Base-by-base conservation (phyloP, 2,113 vertebrate species). In the Micronisus gabar region DNA sequence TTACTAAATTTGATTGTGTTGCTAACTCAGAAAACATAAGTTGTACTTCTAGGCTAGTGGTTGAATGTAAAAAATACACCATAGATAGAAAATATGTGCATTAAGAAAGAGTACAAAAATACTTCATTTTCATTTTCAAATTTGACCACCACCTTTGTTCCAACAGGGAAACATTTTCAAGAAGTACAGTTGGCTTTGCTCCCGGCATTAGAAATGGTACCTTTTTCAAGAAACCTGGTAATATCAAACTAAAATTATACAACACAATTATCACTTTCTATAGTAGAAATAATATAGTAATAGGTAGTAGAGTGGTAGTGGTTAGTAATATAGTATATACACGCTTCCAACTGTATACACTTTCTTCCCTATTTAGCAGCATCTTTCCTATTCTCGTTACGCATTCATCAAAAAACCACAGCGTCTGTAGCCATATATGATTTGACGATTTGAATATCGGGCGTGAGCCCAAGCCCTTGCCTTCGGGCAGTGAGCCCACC, bases 301-400 rank as follows among this genome's bases (percentile, higher is more conserved):
- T 41, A 38, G 16, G 40, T 66, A 59, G 52, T 25, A 23, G 5
- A 70, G 8, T 34, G 50, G 32, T n/a, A 30, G 29, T 3, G 38
- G 7, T 43, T 4, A 58, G 25, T 17, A 56, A 78, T 41, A 38
- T 10, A 40, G 9, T 18, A 27, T 13, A 61, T 61, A 12, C 0
- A 36, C 1, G 0, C 8, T 82, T 72, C 47, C 29, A n/a, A 26
- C 7, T 1, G 0, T 34, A 58, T 13, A 43, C 1, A 10, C 36
- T 71, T 62, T 72, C 58, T 70, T 27, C 17, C 21, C 36, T 58
- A 8, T 45, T 53, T 38, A 45, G 16, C 34, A 88, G 11, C 36
- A 36, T 13, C 53, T 93, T 86, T 62, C 13, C 53, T 36, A 7
- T 63, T 68, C 23, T 78, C 6, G 29, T n/a, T 59, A 65, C 5